These are phyloP conservation scores for Cephalopachus bancanus DNA, from an alignment of 2,797 vertebrate genomes.

Conservation along the genomic window DNA sequence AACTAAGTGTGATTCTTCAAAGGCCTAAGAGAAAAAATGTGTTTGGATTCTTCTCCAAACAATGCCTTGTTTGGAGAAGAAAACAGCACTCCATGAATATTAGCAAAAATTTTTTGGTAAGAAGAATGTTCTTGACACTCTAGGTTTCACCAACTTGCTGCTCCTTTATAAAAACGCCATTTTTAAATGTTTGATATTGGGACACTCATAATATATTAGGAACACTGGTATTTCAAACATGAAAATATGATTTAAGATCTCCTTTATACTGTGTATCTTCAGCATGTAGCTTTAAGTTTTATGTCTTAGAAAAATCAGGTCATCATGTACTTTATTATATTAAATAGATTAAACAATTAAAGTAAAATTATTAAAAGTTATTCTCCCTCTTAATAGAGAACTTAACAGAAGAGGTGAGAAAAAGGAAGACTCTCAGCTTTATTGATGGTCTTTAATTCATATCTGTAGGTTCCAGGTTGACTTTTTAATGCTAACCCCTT, in stretches of 20 bases:
- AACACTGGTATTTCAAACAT: slow-evolving; percentile 48
- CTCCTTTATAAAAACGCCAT: neutral
- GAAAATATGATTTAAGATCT: neutral
- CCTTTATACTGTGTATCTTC: slow-evolving; percentile 38
- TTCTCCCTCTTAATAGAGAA: slow-evolving; percentile 47
- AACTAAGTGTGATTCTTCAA: too few species aligned
- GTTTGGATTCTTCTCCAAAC: too few species aligned
- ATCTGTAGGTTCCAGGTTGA: slow-evolving; percentile 28
- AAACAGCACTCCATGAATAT: slow-evolving; percentile 15
- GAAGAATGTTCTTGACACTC: slow-evolving; percentile 36
- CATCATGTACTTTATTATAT: slow-evolving; percentile 20
- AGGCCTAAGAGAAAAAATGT: too few species aligned
- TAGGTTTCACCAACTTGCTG: neutral
- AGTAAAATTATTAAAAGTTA: slow-evolving; percentile 39
- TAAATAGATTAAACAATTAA: slow-evolving; percentile 62
- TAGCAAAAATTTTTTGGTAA: slow-evolving; percentile 28
- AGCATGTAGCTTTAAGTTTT: slow-evolving; percentile 6
- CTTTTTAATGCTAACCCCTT: slow-evolving; percentile 5
- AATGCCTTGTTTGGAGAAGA: neutral
- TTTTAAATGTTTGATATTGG: slow-evolving; percentile 53
- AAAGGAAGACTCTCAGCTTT: slow-evolving; percentile 11
- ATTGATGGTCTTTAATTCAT: slow-evolving; percentile 46
- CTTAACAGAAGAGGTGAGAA: neutral
- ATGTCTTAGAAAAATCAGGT: slow-evolving; percentile 51
- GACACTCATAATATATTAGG: neutral